Base-by-base conservation (phyloP, 2,113 vertebrate species). In the Tetraodon nigroviridis region DNA sequence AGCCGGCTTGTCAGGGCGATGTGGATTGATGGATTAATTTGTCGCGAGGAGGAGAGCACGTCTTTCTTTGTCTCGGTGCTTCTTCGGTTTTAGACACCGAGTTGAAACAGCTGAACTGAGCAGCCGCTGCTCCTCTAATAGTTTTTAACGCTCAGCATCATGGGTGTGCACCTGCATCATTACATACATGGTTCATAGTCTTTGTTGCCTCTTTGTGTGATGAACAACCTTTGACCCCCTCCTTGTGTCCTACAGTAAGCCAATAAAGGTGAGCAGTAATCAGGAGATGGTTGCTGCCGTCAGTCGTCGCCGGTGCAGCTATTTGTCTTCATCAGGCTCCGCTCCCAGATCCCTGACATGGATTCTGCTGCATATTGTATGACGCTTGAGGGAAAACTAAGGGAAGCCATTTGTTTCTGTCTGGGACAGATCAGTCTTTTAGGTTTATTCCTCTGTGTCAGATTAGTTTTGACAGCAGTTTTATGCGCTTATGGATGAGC, bases 11-110 rank as follows among this genome's bases (percentile, higher is more conserved):
- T 87, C 84, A 77, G 65, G 41, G 77, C 81, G 84, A 84, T 84
- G 79, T 71, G 83, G 82, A 88, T 84, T 86, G 85, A 90, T 84
- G 77, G 81, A 85, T 87, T 83, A 51, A 82, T 89, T 86, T 88
- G 80, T 82, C 70, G 51, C 56, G 59, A 60, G 56, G 64, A 77
- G 78, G 64, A 61, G 71, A 58, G 78, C 73, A 64, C 76, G 57
- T 79, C 72, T 78, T 54, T 79, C 60, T 59, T 49, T 50, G 62
- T 54, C 46, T 42, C 44, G 37, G 29, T 22, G 69, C 40, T 22
- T 61, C 57, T 57, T 47, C 45, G 51, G 27, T 19, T 32, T 40
- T 58, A 51, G 53, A 42, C 49, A 11, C 52, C 24, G 7, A 65
- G 48, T 52, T 58, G 40, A 63, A 71, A 67, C 52, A 45, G 56